phyloP scores from a whole-genome alignment of 2,888 invertebrate genomes.

The Teleogryllus oceanicus region DNA sequence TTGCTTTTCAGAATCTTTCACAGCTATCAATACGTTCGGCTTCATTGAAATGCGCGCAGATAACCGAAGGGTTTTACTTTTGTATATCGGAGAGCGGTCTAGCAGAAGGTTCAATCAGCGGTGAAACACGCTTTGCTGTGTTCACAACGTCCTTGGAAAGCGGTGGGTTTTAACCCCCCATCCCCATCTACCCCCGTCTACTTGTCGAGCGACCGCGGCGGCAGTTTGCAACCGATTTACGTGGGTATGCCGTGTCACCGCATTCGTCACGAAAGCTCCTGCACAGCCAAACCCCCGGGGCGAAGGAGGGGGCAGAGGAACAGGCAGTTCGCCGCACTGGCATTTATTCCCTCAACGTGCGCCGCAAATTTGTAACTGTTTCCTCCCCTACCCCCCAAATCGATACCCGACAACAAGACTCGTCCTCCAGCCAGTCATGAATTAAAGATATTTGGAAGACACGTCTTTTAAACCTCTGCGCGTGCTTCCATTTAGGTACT shows the following conservation, averaged over 20 bases:
- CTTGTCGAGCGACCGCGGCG: too few species aligned
- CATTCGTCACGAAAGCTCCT: not conserved
- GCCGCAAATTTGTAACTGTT: not conserved
- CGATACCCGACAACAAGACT: not conserved
- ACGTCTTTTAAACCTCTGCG: not conserved
- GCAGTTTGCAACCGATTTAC: not conserved
- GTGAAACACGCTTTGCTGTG: not conserved
- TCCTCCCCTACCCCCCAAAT: not conserved
- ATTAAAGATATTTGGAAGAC: not conserved
- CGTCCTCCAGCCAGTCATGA: not conserved
- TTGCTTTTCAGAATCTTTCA: too few species aligned
- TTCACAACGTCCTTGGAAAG: slow-evolving; percentile 2
- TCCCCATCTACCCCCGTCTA: too few species aligned
- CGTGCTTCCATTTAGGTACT: not conserved
- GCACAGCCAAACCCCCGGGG: not conserved
- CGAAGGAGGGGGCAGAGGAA: too few species aligned
- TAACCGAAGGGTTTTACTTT: not conserved
- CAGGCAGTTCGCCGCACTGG: not conserved
- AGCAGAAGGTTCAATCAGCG: not conserved
- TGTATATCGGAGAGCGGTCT: not conserved
- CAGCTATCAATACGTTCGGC: not conserved
- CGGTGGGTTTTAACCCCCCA: not conserved
- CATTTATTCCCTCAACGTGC: slow-evolving; percentile 6
- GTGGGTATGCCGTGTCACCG: not conserved
- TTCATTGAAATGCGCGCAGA: not conserved